Conservation (phyloP, 2,797 vertebrate species). For the Orientallactaga sibirica region DNA sequence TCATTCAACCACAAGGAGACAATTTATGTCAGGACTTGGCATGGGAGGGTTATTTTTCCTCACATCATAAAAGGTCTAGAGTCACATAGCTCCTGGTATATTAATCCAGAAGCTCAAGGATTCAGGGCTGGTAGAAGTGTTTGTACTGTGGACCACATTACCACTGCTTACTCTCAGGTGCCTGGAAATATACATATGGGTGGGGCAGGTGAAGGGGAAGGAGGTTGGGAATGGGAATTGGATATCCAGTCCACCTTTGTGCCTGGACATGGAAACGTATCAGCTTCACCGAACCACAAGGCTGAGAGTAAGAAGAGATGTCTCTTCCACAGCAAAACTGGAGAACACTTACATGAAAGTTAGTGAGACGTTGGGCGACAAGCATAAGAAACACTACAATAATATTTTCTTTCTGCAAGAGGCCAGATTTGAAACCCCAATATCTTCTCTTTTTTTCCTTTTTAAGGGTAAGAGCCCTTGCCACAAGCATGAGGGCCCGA, state of each 20-base stretch:
- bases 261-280: not conserved
- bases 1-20: not conserved
- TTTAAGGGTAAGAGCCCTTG: not conserved
- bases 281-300: not conserved
- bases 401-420: conserved; percentile 35
- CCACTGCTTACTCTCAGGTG: not conserved
- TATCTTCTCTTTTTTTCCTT: not conserved
- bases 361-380: not conserved
- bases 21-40: not conserved
- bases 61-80: not conserved
- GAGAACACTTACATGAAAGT: not conserved
- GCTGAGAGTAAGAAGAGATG: not conserved
- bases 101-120: not conserved
- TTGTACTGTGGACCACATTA: not conserved
- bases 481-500: too few relatives aligned
- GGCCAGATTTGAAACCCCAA: not conserved
- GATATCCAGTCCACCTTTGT: not conserved
- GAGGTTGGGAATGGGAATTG: not conserved
- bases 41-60: conserved; percentile 3
- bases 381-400: not conserved
- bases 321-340: conserved; percentile 5
- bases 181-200: not conserved
- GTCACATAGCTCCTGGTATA: not conserved
- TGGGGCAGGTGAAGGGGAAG: not conserved
- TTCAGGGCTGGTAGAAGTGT: not conserved